phyloP scores from a whole-genome alignment of 2,888 invertebrate species.

The Biston stratarius region DNA sequence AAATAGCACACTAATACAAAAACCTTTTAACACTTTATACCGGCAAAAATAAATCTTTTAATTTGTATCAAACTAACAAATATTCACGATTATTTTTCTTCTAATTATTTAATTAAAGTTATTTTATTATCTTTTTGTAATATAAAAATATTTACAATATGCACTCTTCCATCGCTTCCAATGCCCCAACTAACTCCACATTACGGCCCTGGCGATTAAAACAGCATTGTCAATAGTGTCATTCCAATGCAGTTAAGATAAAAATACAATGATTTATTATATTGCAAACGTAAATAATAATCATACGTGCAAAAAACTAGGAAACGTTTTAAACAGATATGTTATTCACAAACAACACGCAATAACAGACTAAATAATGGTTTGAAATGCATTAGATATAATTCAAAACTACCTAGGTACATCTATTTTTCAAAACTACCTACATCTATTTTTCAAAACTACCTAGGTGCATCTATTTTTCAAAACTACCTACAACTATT shows the following conservation, averaged over 20 bases:
- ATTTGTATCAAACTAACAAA: no score
- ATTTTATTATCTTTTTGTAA: not conserved
- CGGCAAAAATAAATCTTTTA: no score
- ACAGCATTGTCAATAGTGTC: conserved; percentile 5
- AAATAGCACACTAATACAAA: no score
- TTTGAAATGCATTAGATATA: not conserved
- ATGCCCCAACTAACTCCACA: conserved; percentile 5
- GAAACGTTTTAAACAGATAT: conserved; percentile 5
- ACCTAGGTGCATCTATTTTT: not conserved
- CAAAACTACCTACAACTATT: no score
- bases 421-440: no score
- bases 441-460: not conserved
- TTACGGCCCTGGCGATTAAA: conserved; percentile 4
- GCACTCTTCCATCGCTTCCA: conserved; percentile 33
- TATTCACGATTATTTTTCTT: no score
- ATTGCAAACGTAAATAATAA: conserved; percentile 17
- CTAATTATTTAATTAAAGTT: no score
- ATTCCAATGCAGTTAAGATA: conserved; percentile 24
- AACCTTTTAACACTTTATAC: no score
- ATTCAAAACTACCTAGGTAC: not conserved
- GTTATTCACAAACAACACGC: not conserved
- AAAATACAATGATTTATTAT: conserved; percentile 16
- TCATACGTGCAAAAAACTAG: conserved; percentile 16
- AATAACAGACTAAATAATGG: not conserved
- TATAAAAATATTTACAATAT: conserved; percentile 24